Base-by-base conservation (phyloP, 2,113 vertebrate genomes). In the Neodon shergylaensis region DNA sequence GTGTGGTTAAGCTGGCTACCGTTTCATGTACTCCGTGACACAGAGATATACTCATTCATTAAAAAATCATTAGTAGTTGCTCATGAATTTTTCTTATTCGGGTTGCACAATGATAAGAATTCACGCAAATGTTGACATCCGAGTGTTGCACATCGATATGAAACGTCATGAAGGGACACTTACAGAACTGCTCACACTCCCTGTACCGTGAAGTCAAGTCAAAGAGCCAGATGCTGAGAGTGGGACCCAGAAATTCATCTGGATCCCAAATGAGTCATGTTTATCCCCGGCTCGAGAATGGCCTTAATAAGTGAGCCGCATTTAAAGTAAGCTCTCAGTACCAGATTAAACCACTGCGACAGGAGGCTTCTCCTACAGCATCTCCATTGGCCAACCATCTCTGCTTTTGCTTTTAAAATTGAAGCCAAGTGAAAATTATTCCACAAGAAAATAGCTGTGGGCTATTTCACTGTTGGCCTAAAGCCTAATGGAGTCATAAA, bases 41-140 rank as follows among this genome's bases (percentile, higher is more conserved):
- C 36, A 82, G 49, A 12, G 14, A 96, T 89, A 96, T 95, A 70
- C 94, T 97, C 94, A 94, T 97, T 97, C 65, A 96, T 98, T 98
- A 92, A 89, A 96, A 97, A 58, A 88, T 7, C 88, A 85, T 95
- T 96, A 91, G 84, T 90, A 65, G 84, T 61, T 49, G 92, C 36
- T n/a, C 66, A 54, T 94, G 86, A 92, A 93, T 94, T 94, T 96
- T 24, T 91, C 82, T 88, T 14, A 92, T 66, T 42, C 39, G 92
- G 36, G 14, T 54, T 95, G 28, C 42, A 92, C n/a, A 88, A 58
- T 90, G 90, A 85, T 16, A 84, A 70, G 28, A 94, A 28, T 87
- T 61, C 3, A 86, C 70, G 0, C 8, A 22, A 94, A 61, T 84
- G 72, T 86, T 86, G 65, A 1, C 54, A 33, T 91, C 65, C 70